A percentile compares a stretch with the other conserved stretches of the same genome.
Evolutionary conservation across 2,113 vertebrate species (phyloP).

Genomic region (Anarrhichthys ocellatus): DNA sequence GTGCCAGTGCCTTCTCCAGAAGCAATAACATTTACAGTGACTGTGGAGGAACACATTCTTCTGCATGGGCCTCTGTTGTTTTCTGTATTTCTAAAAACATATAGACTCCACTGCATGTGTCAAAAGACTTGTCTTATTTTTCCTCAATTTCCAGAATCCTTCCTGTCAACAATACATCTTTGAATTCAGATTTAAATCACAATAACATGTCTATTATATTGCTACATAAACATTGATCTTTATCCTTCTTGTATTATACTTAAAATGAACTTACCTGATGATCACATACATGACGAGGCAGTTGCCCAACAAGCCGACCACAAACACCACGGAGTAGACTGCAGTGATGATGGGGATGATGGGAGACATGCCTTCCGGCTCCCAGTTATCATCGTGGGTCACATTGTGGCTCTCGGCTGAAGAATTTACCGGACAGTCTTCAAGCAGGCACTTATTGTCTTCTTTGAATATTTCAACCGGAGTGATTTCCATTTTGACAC

Average conservation of each 20-base stretch:
- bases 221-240: neutral
- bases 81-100: neutral
- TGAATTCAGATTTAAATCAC: neutral
- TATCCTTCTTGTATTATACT: no score
- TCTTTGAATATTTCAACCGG: slow-evolving; percentile 79
- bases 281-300: slow-evolving; percentile 99
- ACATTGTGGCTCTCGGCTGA: slow-evolving; percentile 69
- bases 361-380: slow-evolving; percentile 87
- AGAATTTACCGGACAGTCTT: slow-evolving; percentile 75
- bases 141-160: neutral
- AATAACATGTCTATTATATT: no score
- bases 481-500: slow-evolving; percentile 74
- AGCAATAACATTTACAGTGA: slow-evolving; percentile 24
- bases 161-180: neutral
- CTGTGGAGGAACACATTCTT: slow-evolving; percentile 10
- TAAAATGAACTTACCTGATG: slow-evolving; percentile 87
- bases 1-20: neutral
- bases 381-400: slow-evolving; percentile 72
- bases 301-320: slow-evolving; percentile 95
- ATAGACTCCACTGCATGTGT: neutral
- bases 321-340: slow-evolving; percentile 94
- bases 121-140: neutral
- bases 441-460: slow-evolving; percentile 72
- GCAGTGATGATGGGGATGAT: slow-evolving; percentile 94
- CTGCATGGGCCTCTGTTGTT: neutral